Evolutionary conservation across 2,113 vertebrate species (phyloP), one percentile per base, ranked within the genome.

Genomic region (Sclerurus mexicanus): DNA sequence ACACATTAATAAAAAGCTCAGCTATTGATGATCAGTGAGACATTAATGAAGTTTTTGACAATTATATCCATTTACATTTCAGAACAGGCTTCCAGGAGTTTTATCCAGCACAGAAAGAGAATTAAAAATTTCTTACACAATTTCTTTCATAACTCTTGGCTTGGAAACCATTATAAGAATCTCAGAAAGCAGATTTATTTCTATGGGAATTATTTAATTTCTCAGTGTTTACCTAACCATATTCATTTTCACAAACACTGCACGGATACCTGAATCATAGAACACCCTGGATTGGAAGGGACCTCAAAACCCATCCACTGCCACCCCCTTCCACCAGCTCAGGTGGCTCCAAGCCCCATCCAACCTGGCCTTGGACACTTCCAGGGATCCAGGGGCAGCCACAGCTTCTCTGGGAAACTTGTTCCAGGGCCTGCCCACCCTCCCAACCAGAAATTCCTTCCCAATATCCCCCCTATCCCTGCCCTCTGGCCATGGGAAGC

Each of bases 241-340:
- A 21, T 4, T 46, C 2, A 69, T 80, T 80, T 83, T 58, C 30
- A 73, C 25, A 52, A 25, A 30, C 30, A 77, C 1, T 76, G 7
- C n/a, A 15, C 5, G 14, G 50, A 20, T 37, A 33, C 12, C 31
- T 81, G 50, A 42, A 35, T 23, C 25, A 25, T 0, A 0, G 21
- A 80, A 55, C 64, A n/a, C n/a, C n/a, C n/a, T 73, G 76, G 18
- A 17, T 0, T 20, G 37, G 37, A 6, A 67, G 1, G 0, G 39
- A 28, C 1, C 0, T 7, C 0, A 30, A 52, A 46, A 4, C 0
- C 0, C 44, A 3, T 14, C 23, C 35, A 13, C 4, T 39, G 0
- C 6, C 37, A 58, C 11, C 7, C 28, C 15, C 37, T 81, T 0
- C 37, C 44, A 59, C 22, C 1, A 0, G 0, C 42, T 44, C 52